These are phyloP conservation scores for Panthera leo DNA, from an alignment of 2,113 vertebrate genomes.

Conservation along the genomic window DNA sequence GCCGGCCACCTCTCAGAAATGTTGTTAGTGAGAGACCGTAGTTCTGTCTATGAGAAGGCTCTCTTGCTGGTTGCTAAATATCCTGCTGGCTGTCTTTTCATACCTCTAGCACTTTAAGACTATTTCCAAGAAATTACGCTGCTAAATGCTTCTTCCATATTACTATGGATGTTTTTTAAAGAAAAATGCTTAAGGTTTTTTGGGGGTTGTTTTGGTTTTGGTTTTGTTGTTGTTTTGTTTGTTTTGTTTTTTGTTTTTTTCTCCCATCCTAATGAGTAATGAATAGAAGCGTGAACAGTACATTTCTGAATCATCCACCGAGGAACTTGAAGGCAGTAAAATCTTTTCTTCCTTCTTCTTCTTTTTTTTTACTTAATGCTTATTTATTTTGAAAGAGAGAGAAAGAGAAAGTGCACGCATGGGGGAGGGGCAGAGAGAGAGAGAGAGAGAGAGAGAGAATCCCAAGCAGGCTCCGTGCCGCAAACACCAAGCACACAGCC, in stretches of 20 bases:
- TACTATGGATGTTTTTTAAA: neutral
- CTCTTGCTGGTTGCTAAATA: conserved; percentile 43
- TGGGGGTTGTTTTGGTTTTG: too few species aligned
- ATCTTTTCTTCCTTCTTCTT: neutral
- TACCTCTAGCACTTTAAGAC: neutral
- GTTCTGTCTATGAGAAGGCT: conserved; percentile 5
- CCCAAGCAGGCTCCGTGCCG: too few species aligned
- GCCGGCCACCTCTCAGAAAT: neutral
- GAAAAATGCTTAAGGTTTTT: neutral
- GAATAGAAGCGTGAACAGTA: neutral
- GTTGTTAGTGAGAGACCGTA: conserved; percentile 61
- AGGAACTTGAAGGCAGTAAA: neutral
- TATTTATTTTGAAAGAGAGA: too few species aligned
- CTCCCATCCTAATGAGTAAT: neutral
- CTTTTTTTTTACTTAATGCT: neutral
- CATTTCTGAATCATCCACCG: neutral
- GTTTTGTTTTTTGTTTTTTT: neutral
- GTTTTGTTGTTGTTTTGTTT: too few species aligned
- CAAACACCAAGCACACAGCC: too few species aligned
- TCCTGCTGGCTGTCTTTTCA: conserved; percentile 15
- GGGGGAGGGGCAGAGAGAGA: too few species aligned
- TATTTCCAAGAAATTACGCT: conserved; percentile 47
- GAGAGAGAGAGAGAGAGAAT: too few species aligned
- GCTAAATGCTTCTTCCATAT: neutral
- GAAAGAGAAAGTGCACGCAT: too few species aligned